phyloP scores from a whole-genome alignment of 2,888 invertebrate genomes.

The Glaucopsyche alexis region DNA sequence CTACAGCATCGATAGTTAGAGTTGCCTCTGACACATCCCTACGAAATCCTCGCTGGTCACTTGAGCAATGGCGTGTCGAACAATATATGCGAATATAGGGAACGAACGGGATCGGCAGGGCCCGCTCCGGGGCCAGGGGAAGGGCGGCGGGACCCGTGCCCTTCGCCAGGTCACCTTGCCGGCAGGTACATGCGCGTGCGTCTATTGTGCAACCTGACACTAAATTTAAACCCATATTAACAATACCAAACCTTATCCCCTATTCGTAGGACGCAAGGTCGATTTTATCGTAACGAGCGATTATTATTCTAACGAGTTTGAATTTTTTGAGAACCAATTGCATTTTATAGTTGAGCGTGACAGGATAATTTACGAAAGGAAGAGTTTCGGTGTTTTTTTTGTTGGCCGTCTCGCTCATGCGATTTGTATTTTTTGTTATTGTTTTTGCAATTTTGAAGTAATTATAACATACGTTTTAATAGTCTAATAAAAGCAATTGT shows the following conservation, averaged over 20 bases:
- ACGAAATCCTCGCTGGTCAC: constrained; percentile 51
- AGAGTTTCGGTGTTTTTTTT: constrained; percentile 56
- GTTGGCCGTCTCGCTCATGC: constrained; percentile 57
- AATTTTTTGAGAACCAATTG: constrained; percentile 73
- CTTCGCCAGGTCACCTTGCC: constrained; percentile 75
- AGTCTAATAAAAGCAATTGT: constrained; percentile 61
- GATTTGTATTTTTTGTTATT: constrained; percentile 55
- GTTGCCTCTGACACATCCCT: constrained; percentile 16
- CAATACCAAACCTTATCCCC: constrained; percentile 36
- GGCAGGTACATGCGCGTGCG: constrained; percentile 71
- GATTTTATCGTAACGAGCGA: constrained; percentile 32
- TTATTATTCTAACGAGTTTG: constrained; percentile 66
- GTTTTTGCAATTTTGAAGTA: constrained; percentile 55
- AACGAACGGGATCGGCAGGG: constrained; percentile 37
- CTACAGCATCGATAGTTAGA: not conserved
- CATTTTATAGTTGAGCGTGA: constrained; percentile 78
- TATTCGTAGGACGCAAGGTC: constrained; percentile 33
- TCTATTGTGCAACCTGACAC: constrained; percentile 75
- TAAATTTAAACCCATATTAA: constrained; percentile 41
- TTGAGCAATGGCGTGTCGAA: constrained; percentile 70
- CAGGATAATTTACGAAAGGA: constrained; percentile 78
- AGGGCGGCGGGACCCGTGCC: constrained; percentile 69
- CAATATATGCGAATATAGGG: constrained; percentile 61
- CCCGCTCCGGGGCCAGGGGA: constrained; percentile 43
- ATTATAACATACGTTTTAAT: constrained; percentile 56